Evolutionary conservation across 2,888 invertebrate genomes (phyloP), one percentile per base, ranked within the genome.

Genomic region (Metellina segmentata): DNA sequence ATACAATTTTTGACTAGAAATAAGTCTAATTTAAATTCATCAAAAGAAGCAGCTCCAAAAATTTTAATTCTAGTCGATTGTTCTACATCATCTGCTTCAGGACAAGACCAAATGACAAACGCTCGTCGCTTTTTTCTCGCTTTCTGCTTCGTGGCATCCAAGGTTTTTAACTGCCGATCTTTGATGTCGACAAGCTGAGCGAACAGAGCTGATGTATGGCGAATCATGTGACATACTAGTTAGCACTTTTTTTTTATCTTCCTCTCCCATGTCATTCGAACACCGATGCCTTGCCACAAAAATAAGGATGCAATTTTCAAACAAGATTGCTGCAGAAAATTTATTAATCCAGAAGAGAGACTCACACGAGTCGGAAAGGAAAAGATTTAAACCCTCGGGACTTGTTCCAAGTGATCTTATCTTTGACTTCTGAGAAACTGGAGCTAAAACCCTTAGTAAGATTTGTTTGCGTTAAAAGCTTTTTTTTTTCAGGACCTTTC

Each of bases 401-500:
- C 53, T 75, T 52, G 89, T 49, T 83, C 71, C 74, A 89, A 34
- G 51, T 49, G 53, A 75, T 85, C 52, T 85, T 49, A 81, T 81
- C 81, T 81, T 87, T 79, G 81, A 81, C 87, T 87, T 78, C 69
- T 83, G 74, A n/a, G 49, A 85, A 85, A 85, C 53, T 48, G 74
- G 74, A 81, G 79, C 52, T 53, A 49, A 88, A 88, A 74, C 78
- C 83, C 52, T 79, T 78, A 78, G 83, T 79, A 79, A 78, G 82
- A 83, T 91, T 91, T 91, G 82, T 91, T 91, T 91, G 87, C 82
- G 82, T 83, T 85, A 91, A 91, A 78, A 87, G 85, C 85, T 86
- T 81, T 85, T 82, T 85, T 82, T 86, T 86, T 86, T 53, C 53
- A 74, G 49, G 53, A 69, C 70, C 72, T 87, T 78, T 88, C 83